phyloP scores from a whole-genome alignment of 2,113 vertebrate species.

The Toxotes jaculatrix region DNA sequence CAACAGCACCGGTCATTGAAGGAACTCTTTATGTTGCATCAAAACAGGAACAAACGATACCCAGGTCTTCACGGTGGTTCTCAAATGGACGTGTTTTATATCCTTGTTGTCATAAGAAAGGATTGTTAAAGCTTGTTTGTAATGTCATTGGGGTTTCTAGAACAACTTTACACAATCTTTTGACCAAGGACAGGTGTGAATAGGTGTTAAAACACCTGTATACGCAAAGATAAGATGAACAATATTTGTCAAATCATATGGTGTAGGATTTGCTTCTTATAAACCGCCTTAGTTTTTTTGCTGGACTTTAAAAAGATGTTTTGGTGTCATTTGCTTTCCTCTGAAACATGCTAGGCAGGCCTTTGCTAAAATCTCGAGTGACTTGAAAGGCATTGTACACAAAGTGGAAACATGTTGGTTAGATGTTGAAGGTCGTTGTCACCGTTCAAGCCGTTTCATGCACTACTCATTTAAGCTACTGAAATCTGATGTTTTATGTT shows the following conservation, averaged over 20 bases:
- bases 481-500: constrained; percentile 79
- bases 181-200: constrained; percentile 79
- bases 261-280: constrained; percentile 88
- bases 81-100: constrained; percentile 90
- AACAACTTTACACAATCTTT: constrained; percentile 86
- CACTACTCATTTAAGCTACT: constrained; percentile 92
- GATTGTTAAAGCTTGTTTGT: constrained; percentile 88
- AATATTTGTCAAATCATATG: constrained; percentile 87
- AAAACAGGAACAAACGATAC: constrained; percentile 88
- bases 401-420: constrained; percentile 83
- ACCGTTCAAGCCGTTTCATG: constrained; percentile 87
- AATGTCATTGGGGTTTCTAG: constrained; percentile 82
- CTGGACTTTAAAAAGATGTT: constrained; percentile 87
- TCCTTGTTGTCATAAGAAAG: constrained; percentile 87
- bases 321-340: constrained; percentile 91
- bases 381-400: constrained; percentile 82
- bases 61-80: constrained; percentile 89
- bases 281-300: constrained; percentile 89
- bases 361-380: constrained; percentile 85
- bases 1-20: constrained; percentile 91
- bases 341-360: constrained; percentile 87
- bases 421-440: constrained; percentile 78
- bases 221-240: constrained; percentile 83
- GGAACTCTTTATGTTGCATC: constrained; percentile 91
- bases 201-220: constrained; percentile 71